Evolutionary conservation across 2,113 vertebrate genomes (phyloP), one percentile per base, ranked within the genome.

Genomic region (Promerops cafer): DNA sequence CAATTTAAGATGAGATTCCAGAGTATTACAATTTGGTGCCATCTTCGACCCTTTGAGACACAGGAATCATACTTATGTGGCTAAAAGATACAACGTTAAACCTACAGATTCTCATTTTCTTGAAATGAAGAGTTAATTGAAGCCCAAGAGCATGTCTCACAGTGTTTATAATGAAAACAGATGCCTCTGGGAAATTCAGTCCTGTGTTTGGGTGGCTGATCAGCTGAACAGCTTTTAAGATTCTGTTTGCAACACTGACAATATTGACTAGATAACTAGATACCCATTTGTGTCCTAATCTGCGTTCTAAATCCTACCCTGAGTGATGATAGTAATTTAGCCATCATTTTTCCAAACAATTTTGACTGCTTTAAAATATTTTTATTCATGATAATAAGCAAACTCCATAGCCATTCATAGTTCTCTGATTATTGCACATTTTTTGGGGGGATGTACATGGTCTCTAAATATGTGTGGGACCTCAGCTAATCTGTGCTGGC

Each of bases 401-500:
- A 71, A 44, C 11, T 77, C 33, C 6, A 20, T 6, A 78, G 13
- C 6, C 13, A 75, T 76, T 26, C 39, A 71, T 30, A 75, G 8
- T 72, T 85, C 23, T 76, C 40, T 39, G 17, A 26, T 47, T 57
- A 42, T 27, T 90, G 26, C 3, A 76, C 21, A 2, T 47, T 53
- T 17, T 11, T 31, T 57, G 16, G 16, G 16, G 16, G 17, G 4
- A 69, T 28, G 10, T 17, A 33, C 6, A 11, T 16, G 14, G 54
- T 40, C 10, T 52, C 10, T 17, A 81, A 71, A 71, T 1, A 16
- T 0, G 0, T 19, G 16, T 10, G 9, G 4, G 24, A 39, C 6
- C 10, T 65, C 49, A 57, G 18, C 5, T 83, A 35, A 60, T 22
- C 35, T 84, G 13, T 1, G 0, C 23, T 64, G 12, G 17, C 10